phyloP scores from a whole-genome alignment of 2,888 invertebrate species.

The Plagodis dolabraria region DNA sequence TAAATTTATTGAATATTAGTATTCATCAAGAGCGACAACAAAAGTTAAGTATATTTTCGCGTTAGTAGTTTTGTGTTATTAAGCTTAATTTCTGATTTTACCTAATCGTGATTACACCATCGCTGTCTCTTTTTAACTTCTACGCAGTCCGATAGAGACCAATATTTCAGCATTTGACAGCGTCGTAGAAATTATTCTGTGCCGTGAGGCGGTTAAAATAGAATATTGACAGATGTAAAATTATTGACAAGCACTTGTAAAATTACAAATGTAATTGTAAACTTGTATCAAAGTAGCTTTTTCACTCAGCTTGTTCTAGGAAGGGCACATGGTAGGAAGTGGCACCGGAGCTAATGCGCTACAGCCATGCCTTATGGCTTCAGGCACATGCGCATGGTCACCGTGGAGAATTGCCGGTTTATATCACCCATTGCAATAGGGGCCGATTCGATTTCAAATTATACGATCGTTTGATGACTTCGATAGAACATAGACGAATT shows the following conservation, averaged over 20 bases:
- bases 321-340: conserved; percentile 31
- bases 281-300: conserved; percentile 6
- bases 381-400: conserved; percentile 6
- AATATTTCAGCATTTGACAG: too few relatives aligned
- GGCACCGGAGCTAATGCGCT: conserved; percentile 18
- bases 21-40: too few relatives aligned
- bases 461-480: conserved; percentile 3
- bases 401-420: conserved; percentile 32
- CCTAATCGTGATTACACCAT: too few relatives aligned
- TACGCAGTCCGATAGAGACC: too few relatives aligned
- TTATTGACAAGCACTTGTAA: background rate
- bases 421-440: conserved; percentile 22
- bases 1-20: too few relatives aligned
- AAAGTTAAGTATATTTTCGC: too few relatives aligned
- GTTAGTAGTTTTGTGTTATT: too few relatives aligned
- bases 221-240: too few relatives aligned
- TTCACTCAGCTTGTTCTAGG: conserved; percentile 9
- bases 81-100: too few relatives aligned
- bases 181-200: too few relatives aligned
- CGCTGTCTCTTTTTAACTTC: too few relatives aligned
- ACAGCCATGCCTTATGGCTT: conserved; percentile 13
- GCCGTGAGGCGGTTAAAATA: too few relatives aligned
- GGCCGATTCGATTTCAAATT: conserved; percentile 23
- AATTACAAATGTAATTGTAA: conserved; percentile 17
- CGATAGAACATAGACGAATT: background rate